Evolutionary conservation across 2,888 invertebrate species (phyloP), one percentile per base, ranked within the genome.

Genomic region (Epiblema foenella): DNA sequence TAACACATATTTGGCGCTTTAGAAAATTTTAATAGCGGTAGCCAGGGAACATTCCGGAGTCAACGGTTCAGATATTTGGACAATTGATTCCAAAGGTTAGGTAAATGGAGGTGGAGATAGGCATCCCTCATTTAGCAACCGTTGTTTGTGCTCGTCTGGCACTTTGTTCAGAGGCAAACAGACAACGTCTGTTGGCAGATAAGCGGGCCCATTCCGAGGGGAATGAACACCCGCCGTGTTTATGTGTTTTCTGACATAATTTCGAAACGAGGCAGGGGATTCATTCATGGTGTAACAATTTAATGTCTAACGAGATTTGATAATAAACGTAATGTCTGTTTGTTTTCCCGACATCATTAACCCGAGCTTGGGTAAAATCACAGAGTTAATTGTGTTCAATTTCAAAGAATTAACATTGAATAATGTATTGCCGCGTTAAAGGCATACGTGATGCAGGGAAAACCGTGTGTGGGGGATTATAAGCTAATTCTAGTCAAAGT

Each of bases 111-210:
- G 51, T 52, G 59, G 51, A 60, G 66, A 77, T 77, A 77, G 74
- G 75, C 76, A 77, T 80, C 79, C 79, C 77, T 77, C 77, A 66
- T 82, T 83, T 79, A 80, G 80, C 80, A 79, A 82, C 79, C 78
- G 76, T 86, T 88, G 88, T 89, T 83, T 83, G 81, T 75, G 81
- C 76, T 82, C 81, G 76, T 79, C 79, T 81, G 78, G 79, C 77
- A 82, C 81, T 84, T 85, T 86, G 85, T 85, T 86, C 77, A 76
- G 79, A 79, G 77, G 81, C 83, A 86, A 87, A 87, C 85, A 88
- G 79, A 81, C 80, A 79, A 75, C 78, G 85, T 81, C 78, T 85
- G 82, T 76, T 77, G 79, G 69, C 81, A 78, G 87, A 87, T 88
- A 89, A 88, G 84, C 83, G 77, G 73, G 73, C 79, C 79, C 75